A percentile compares a stretch with the other conserved stretches of the same genome.
phyloP scores from a whole-genome alignment of 2,888 invertebrate species.

The Amitus sp. region DNA sequence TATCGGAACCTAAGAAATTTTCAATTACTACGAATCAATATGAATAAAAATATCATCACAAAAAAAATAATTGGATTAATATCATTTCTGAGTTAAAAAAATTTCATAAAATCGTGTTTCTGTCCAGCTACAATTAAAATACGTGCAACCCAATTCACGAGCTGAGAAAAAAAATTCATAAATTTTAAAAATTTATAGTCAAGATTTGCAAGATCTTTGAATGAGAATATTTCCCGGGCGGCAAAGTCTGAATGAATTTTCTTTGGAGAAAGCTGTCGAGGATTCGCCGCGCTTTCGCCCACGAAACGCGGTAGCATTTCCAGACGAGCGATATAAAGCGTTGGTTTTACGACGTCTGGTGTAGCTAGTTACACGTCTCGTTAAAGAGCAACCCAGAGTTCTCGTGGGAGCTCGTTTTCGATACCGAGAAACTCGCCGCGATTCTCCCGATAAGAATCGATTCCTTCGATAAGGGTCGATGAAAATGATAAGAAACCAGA shows the following conservation, averaged over 20 bases:
- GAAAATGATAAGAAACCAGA: slow-evolving; percentile 14
- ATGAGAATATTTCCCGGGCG: neutral
- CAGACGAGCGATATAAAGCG: slow-evolving; percentile 18
- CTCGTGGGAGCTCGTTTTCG: slow-evolving; percentile 17
- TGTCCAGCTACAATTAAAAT: too few species aligned
- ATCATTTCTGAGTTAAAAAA: too few species aligned
- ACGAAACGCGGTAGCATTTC: slow-evolving; percentile 1
- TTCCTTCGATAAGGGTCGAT: slow-evolving; percentile 27
- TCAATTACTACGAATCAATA: too few species aligned
- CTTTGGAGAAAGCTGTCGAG: neutral
- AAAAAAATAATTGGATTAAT: too few species aligned
- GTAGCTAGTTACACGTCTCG: slow-evolving; percentile 15
- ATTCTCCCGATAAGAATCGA: slow-evolving; percentile 11
- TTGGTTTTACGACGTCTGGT: slow-evolving; percentile 18
- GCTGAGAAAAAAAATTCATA: neutral
- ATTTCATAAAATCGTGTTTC: too few species aligned
- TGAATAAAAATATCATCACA: too few species aligned
- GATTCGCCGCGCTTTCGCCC: slow-evolving; percentile 1
- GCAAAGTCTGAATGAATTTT: neutral
- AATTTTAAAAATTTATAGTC: neutral
- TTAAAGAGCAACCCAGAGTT: slow-evolving; percentile 17
- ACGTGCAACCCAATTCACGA: too few species aligned
- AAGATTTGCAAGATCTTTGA: neutral
- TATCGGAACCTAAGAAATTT: too few species aligned
- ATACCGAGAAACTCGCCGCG: slow-evolving; percentile 25